Percentiles rank a stretch among this genome's conserved stretches.
Evolutionary conservation across 1,140 invertebrate species (phyloP).

Genomic region (Pararge aegeria): DNA sequence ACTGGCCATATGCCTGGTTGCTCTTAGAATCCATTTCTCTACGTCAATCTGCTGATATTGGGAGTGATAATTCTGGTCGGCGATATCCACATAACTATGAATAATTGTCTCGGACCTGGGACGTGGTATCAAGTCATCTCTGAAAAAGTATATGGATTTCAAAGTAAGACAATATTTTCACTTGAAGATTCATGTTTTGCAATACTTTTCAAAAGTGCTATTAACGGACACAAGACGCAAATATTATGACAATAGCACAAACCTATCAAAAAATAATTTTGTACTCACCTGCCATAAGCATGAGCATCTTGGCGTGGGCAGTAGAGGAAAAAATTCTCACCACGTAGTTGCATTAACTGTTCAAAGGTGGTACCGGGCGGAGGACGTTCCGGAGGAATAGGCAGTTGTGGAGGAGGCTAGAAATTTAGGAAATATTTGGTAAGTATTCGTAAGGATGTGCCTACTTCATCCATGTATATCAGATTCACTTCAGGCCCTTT

Average conservation of each 20-base stretch:
- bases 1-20: conserved; percentile 62
- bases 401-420: conserved; percentile 45
- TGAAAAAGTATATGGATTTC: too few relatives aligned
- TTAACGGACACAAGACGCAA: too few relatives aligned
- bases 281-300: conserved; percentile 51
- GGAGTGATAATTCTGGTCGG: conserved; percentile 58
- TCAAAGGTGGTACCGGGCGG: conserved; percentile 42
- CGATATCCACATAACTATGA: conserved; percentile 61
- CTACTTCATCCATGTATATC: too few relatives aligned
- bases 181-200: too few relatives aligned
- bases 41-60: conserved; percentile 59
- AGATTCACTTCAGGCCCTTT: too few relatives aligned
- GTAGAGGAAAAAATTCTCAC: conserved; percentile 65
- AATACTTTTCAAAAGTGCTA: too few relatives aligned
- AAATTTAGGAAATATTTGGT: not conserved
- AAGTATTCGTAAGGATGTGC: not conserved
- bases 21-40: conserved; percentile 57
- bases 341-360: conserved; percentile 50
- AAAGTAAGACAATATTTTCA: too few relatives aligned
- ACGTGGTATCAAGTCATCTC: conserved; percentile 59
- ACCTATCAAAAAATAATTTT: too few relatives aligned
- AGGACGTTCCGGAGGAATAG: conserved; percentile 45
- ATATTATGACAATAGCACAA: too few relatives aligned
- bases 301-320: conserved; percentile 49
- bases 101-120: conserved; percentile 55